Percentiles rank a stretch among this genome's conserved stretches.
Conservation (phyloP, 92 coral and sea anemone genomes). For the Zoanthus sociatus region DNA sequence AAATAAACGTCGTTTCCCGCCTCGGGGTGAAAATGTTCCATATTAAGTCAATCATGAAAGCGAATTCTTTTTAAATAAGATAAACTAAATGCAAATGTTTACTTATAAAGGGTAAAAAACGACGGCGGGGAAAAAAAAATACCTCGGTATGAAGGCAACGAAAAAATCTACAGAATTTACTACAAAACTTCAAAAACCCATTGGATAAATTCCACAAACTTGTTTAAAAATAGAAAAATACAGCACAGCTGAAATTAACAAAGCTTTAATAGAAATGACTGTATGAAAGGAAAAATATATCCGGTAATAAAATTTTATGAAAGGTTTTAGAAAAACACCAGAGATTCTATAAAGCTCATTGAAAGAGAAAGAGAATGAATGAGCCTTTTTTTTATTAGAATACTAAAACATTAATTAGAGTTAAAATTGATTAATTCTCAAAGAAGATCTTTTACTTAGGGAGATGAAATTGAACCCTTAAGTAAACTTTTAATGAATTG, state of each 20-base stretch:
- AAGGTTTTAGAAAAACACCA: not conserved
- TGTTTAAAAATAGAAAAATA: slow-evolving; percentile 2
- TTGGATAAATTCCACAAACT: slow-evolving; percentile 1
- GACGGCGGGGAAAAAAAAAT: not conserved
- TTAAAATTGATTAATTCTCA: slow-evolving; percentile 26
- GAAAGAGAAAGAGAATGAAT: not conserved
- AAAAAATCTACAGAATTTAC: not conserved
- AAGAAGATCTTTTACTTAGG: slow-evolving; percentile 6
- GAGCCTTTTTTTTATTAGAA: not conserved
- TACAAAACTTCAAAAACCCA: not conserved
- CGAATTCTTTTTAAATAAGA: slow-evolving; percentile 24
- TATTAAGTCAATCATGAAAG: slow-evolving; percentile 38
- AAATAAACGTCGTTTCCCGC: slow-evolving; percentile 57
- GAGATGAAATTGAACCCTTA: slow-evolving; percentile 17
- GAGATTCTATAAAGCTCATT: not conserved
- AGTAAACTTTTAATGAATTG: not conserved
- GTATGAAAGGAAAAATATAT: not conserved
- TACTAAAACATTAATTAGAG: slow-evolving; percentile 20
- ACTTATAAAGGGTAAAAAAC: not conserved
- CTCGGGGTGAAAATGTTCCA: slow-evolving; percentile 47
- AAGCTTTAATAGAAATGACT: not conserved
- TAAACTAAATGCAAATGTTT: not conserved
- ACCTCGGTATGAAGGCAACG: not conserved
- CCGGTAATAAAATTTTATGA: slow-evolving; percentile 10
- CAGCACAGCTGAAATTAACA: slow-evolving; percentile 30